Conservation (phyloP, 2,113 vertebrate genomes). For the Bufo gargarizans region DNA sequence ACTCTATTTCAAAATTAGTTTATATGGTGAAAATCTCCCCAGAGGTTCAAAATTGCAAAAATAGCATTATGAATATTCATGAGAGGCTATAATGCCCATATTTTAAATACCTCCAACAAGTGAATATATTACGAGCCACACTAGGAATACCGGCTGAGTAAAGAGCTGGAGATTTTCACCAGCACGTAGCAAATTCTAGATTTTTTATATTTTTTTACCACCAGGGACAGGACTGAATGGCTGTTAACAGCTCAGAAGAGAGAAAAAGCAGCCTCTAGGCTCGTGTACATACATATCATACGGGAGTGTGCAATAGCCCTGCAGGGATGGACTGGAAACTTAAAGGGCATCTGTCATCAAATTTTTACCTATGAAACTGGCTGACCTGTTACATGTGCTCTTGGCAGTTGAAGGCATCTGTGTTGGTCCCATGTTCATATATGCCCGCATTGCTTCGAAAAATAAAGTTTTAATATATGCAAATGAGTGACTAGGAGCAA, state of each 20-base stretch:
- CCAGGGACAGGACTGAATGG: not conserved
- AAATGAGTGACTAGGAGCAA: no score
- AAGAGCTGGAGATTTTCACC: not conserved
- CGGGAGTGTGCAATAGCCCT: no score
- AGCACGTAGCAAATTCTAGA: not conserved
- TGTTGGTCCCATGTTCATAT: no score
- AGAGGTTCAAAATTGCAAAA: constrained; percentile 54
- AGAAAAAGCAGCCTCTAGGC: not conserved
- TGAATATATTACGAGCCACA: constrained; percentile 8
- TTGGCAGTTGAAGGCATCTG: no score
- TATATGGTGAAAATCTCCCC: constrained; percentile 53
- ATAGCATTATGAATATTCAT: constrained; percentile 52
- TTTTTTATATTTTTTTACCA: not conserved
- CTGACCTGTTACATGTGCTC: no score
- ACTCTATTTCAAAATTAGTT: constrained; percentile 51
- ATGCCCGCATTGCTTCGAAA: no score
- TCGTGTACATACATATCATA: not conserved
- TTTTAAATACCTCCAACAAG: constrained; percentile 51
- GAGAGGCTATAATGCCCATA: constrained; percentile 33
- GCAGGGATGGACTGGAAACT: no score
- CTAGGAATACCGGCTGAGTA: constrained; percentile 4
- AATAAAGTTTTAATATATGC: no score
- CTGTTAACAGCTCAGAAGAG: not conserved
- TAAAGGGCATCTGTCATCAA: no score
- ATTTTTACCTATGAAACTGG: no score